phyloP scores from a whole-genome alignment of 2,888 invertebrate species.

The Drosophila melanocephala region DNA sequence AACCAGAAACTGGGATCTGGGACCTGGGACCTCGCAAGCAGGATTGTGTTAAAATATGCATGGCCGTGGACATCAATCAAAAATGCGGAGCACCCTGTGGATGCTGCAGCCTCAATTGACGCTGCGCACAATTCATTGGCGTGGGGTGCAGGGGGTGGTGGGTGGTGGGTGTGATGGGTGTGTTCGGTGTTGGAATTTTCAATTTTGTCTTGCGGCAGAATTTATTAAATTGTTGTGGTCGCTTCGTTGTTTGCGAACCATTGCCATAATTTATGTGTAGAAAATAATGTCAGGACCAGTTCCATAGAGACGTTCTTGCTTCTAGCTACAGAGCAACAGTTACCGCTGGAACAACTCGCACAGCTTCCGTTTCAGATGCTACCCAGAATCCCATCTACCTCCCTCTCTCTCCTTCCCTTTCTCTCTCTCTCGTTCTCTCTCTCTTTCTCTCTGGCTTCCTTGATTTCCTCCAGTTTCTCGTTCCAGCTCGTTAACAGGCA shows the following conservation, averaged over 20 bases:
- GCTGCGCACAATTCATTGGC: slow-evolving; percentile 41
- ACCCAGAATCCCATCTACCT: neutral
- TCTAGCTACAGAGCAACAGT: slow-evolving; percentile 3
- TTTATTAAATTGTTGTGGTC: slow-evolving; percentile 75
- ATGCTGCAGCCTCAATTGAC: slow-evolving; percentile 44
- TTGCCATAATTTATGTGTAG: slow-evolving; percentile 69
- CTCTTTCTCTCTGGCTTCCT: too few relatives aligned
- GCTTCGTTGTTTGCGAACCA: slow-evolving; percentile 48
- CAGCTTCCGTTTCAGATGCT: slow-evolving; percentile 7
- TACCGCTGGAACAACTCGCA: neutral
- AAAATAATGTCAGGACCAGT: slow-evolving; percentile 47
- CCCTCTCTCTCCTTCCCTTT: neutral
- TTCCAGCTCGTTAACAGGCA: slow-evolving; percentile 39
- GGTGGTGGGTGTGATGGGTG: slow-evolving; percentile 15
- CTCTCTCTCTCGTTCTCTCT: neutral
- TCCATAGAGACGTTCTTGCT: slow-evolving; percentile 26
- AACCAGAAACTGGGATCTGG: neutral
- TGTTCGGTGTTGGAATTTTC: slow-evolving; percentile 60
- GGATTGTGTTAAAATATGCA: slow-evolving; percentile 47
- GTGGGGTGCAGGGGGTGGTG: neutral
- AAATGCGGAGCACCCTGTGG: slow-evolving; percentile 47
- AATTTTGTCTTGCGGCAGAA: slow-evolving; percentile 70
- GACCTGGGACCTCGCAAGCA: slow-evolving; percentile 19
- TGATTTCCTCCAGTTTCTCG: slow-evolving; percentile 7
- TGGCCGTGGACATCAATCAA: slow-evolving; percentile 71